phyloP scores from a whole-genome alignment of 2,888 invertebrate species.

The Yponomeuta plumbellus region DNA sequence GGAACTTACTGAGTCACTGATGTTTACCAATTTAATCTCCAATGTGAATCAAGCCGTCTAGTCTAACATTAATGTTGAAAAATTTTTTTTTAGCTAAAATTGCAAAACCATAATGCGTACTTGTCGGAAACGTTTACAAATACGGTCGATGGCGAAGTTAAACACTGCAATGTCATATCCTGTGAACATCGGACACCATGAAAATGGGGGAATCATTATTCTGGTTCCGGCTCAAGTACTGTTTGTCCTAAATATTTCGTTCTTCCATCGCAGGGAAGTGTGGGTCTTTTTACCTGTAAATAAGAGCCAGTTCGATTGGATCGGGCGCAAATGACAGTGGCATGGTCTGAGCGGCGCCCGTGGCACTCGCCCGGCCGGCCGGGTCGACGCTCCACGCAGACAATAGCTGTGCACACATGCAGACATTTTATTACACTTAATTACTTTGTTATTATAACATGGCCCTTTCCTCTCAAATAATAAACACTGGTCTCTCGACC shows the following conservation, averaged over 20 bases:
- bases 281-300: constrained; percentile 3
- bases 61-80: too few species aligned
- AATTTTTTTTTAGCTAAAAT: background rate
- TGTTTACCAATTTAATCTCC: background rate
- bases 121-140: background rate
- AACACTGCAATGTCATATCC: constrained; percentile 16
- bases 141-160: background rate
- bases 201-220: constrained; percentile 19
- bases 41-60: background rate
- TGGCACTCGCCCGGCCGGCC: constrained; percentile 12
- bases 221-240: constrained; percentile 21
- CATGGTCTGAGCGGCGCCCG: constrained; percentile 4
- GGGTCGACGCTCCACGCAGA: constrained; percentile 26
- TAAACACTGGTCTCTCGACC: constrained; percentile 5
- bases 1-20: background rate
- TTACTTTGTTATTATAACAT: constrained; percentile 7
- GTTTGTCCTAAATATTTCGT: background rate
- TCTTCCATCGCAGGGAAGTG: constrained; percentile 2
- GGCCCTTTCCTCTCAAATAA: background rate
- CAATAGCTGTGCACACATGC: constrained; percentile 5
- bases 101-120: background rate
- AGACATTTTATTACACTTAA: constrained; percentile 2
- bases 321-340: background rate
- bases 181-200: constrained; percentile 13
- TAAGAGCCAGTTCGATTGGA: background rate